Evolutionary conservation across 1,140 invertebrate genomes (phyloP), one percentile per base, ranked within the genome.

Genomic region (Arctopsyche grandis): DNA sequence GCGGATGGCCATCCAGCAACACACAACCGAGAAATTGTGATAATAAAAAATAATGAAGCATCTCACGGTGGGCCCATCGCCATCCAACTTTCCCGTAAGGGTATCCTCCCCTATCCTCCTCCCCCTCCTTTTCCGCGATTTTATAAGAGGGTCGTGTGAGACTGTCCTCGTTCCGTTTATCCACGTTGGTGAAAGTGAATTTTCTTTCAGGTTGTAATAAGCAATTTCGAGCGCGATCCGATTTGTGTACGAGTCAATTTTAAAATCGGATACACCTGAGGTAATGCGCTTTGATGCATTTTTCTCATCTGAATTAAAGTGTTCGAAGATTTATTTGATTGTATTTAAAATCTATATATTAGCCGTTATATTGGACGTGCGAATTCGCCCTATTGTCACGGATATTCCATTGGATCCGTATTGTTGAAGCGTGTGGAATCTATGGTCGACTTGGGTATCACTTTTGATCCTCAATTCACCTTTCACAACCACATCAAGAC

Each of bases 11-110:
- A 74, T 78, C 76, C 44, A 12, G 38, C 60, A 56, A 56, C 58
- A 60, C 71, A 70, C 52, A 78, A 60, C 71, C 63, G 24, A 71
- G 77, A 75, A 81, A 79, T 81, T 79, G 77, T 75, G 71, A 77
- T 79, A 81, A 79, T 81, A 81, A 79, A 81, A 81, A 81, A 79
- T 81, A 79, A 81, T 79, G 80, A 76, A 79, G 80, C 73, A 77
- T 77, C 77, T 70, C 69, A 43, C 56, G 21, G 48, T 19, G 71
- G 48, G 44, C 69, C 44, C 69, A 66, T 66, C 21, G 63, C 63
- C 63, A 66, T 66, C 24, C 63, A 66, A 66, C 63, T 66, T 66
- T 12, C 63, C 63, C 63, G 63, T 66, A 52, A 24, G 63, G 63
- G 29, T 38, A 38, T 38, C 29, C 29, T 38, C 7, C 7, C 63